Evolutionary conservation across 2,888 invertebrate genomes (phyloP).

Genomic region (Resseliella maxima): DNA sequence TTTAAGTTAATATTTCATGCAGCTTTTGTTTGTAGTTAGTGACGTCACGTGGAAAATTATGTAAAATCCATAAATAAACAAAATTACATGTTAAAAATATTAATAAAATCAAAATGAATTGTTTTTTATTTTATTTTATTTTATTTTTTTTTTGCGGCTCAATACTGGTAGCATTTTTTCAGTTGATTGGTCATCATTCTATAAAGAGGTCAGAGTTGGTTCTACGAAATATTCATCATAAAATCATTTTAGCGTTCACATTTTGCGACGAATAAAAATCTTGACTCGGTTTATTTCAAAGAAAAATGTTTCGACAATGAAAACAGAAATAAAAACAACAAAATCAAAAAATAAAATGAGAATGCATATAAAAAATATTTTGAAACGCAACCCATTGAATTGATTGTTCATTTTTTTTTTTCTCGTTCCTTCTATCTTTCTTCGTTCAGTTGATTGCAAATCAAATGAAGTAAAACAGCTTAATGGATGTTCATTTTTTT

Average conservation of each 20-base stretch:
- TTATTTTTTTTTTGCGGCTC: too few relatives aligned
- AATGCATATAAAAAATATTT: too few relatives aligned
- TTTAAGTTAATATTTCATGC: not conserved
- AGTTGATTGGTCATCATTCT: not conserved
- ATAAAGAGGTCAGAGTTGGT: too few relatives aligned
- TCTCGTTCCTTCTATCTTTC: not conserved
- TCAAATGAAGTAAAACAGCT: not conserved
- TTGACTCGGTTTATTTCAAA: too few relatives aligned
- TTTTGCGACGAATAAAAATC: too few relatives aligned
- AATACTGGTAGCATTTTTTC: not conserved
- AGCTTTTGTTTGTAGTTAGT: not conserved
- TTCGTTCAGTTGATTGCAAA: not conserved
- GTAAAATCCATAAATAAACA: constrained; percentile 7
- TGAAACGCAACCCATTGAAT: too few relatives aligned
- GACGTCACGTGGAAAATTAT: not conserved
- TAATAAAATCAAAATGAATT: not conserved
- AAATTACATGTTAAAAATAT: constrained; percentile 21
- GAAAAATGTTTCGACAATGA: too few relatives aligned
- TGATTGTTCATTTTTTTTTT: too few relatives aligned
- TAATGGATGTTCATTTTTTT: constrained; percentile 40
- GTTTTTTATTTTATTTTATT: not conserved
- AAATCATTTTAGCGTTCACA: too few relatives aligned
- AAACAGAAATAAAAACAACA: too few relatives aligned
- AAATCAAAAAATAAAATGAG: too few relatives aligned
- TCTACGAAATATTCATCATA: too few relatives aligned